phyloP scores from a whole-genome alignment of 2,888 invertebrate species.

The Caenorhabditis japonica region DNA sequence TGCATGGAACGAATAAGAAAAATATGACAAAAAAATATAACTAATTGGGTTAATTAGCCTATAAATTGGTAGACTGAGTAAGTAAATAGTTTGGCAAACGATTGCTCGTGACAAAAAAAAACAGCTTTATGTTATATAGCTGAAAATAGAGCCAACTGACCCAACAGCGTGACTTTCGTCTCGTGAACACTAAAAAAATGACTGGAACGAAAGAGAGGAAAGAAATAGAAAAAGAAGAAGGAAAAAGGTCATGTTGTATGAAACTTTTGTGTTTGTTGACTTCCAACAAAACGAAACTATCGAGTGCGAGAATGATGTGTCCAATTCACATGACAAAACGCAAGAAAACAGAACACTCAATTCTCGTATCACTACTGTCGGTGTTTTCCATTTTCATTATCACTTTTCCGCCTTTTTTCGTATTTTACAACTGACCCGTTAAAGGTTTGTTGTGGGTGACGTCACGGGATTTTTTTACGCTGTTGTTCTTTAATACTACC shows the following conservation, averaged over 20 bases:
- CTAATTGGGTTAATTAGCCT: too few relatives aligned
- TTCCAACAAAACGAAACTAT: slow-evolving; percentile 10
- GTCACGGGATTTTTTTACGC: too few relatives aligned
- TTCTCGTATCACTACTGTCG: slow-evolving; percentile 3
- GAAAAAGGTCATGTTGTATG: slow-evolving; percentile 20
- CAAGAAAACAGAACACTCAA: slow-evolving; percentile 5
- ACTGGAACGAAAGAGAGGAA: slow-evolving; percentile 3
- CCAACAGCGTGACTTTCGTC: slow-evolving; percentile 25
- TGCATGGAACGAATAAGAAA: too few relatives aligned
- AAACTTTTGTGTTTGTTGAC: slow-evolving; percentile 39
- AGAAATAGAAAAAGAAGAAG: neutral
- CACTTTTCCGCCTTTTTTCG: too few relatives aligned
- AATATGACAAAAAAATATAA: too few relatives aligned
- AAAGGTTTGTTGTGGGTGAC: slow-evolving; percentile 16
- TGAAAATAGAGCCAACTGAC: slow-evolving; percentile 9
- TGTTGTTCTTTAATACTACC: too few relatives aligned
- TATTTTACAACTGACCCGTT: slow-evolving; percentile 19
- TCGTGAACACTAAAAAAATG: slow-evolving; percentile 4
- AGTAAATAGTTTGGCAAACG: too few relatives aligned
- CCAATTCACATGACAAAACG: slow-evolving; percentile 4
- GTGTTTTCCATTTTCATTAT: too few relatives aligned
- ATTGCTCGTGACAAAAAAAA: too few relatives aligned
- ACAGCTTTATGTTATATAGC: slow-evolving; percentile 6
- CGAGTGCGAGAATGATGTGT: slow-evolving; percentile 10
- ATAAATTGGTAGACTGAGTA: too few relatives aligned